Conservation (phyloP, 1,140 invertebrate species). For the Drusus annulatus region DNA sequence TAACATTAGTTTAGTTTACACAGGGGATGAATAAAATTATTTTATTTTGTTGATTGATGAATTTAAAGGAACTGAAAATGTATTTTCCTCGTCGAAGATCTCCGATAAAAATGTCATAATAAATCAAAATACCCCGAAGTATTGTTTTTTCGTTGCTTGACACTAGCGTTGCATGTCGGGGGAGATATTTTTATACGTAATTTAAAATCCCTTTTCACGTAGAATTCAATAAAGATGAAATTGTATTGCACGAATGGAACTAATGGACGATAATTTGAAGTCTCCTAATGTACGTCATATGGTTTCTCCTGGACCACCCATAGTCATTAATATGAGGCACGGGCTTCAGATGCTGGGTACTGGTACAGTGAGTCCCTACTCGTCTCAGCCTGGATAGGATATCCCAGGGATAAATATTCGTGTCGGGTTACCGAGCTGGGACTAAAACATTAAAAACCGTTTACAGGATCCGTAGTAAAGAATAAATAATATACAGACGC, state of each 20-base stretch:
- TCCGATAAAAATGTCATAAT: conserved; percentile 2
- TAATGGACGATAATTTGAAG: conserved; percentile 38
- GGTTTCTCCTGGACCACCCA: conserved; percentile 41
- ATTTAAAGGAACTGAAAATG: conserved; percentile 5
- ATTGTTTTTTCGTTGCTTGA: background rate
- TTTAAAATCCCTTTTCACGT: conserved; percentile 18
- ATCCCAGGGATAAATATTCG: conserved; percentile 38
- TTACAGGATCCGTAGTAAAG: conserved; percentile 40
- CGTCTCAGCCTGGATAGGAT: conserved; percentile 6
- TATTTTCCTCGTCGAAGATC: conserved; percentile 12
- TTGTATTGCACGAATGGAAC: conserved; percentile 35
- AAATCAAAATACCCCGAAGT: background rate
- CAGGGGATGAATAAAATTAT: background rate
- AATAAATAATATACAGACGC: conserved; percentile 35
- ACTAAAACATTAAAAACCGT: conserved; percentile 44
- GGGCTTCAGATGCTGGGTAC: too few species aligned
- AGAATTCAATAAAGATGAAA: conserved; percentile 29
- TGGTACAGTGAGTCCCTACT: background rate
- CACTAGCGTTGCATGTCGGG: background rate
- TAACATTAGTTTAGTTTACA: too few species aligned
- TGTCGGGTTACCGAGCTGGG: conserved; percentile 41
- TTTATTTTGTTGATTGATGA: background rate
- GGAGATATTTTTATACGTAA: conserved; percentile 7
- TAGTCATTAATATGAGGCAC: conserved; percentile 35
- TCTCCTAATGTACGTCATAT: conserved; percentile 16